These are phyloP conservation scores for Brachylomia viminalis DNA, from an alignment of 2,888 invertebrate species.

Conservation along the genomic window DNA sequence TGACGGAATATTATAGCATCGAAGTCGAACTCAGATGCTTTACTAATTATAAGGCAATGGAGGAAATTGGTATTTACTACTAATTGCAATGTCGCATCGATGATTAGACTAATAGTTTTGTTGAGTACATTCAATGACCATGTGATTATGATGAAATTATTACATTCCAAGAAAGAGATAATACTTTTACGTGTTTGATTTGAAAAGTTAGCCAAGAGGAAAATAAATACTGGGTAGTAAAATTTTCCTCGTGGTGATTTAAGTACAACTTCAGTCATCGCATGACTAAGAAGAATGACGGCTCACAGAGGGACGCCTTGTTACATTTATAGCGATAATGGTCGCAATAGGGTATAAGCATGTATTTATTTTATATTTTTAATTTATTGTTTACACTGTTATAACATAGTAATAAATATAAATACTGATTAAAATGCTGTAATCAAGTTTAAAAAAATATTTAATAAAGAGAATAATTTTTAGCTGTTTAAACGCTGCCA, in stretches of 20 bases:
- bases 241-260: not conserved
- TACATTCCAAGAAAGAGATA: slow-evolving; percentile 49
- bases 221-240: not conserved
- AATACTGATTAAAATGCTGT: too few species aligned
- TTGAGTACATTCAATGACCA: slow-evolving; percentile 49
- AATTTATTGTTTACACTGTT: too few species aligned
- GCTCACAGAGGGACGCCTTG: not conserved
- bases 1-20: slow-evolving; percentile 53
- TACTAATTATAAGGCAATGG: slow-evolving; percentile 75
- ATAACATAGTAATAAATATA: too few species aligned
- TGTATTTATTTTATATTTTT: too few species aligned
- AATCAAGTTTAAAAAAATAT: too few species aligned
- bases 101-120: slow-evolving; percentile 74
- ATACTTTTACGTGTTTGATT: slow-evolving; percentile 33
- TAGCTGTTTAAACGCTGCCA: too few species aligned
- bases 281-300: not conserved
- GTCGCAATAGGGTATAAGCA: slow-evolving; percentile 58
- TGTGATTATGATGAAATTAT: slow-evolving; percentile 38
- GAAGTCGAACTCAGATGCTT: slow-evolving; percentile 72
- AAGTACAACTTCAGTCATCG: not conserved
- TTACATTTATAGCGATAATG: slow-evolving; percentile 63
- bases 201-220: slow-evolving; percentile 29
- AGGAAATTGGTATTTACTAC: slow-evolving; percentile 75
- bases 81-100: slow-evolving; percentile 74
- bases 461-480: too few species aligned